Conservation (phyloP, 2,113 vertebrate genomes). For the Odontesthes bonariensis region DNA sequence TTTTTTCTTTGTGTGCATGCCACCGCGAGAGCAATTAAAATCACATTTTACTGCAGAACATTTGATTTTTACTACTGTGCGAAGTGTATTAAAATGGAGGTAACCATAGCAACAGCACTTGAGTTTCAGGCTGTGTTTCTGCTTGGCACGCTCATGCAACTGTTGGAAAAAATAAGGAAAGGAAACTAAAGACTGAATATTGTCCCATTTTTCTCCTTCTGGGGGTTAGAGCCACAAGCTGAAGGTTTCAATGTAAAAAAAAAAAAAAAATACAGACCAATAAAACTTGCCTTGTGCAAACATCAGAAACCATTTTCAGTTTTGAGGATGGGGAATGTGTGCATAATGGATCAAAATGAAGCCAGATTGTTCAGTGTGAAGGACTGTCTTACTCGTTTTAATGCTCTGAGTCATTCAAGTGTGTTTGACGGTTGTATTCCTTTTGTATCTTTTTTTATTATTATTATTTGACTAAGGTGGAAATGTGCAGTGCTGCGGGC, state of each 20-base stretch:
- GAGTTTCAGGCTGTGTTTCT: constrained; percentile 9
- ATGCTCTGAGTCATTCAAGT: neutral
- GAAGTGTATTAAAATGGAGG: constrained; percentile 24
- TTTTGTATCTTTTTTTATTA: neutral
- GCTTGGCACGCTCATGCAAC: constrained; percentile 7
- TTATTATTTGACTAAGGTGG: neutral
- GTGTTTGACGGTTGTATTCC: too few species aligned
- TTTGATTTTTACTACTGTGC: constrained; percentile 14
- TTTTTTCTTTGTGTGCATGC: neutral
- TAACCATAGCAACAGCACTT: constrained; percentile 51
- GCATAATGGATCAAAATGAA: neutral
- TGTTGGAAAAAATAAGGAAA: neutral
- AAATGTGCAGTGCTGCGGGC: neutral
- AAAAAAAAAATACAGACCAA: too few species aligned
- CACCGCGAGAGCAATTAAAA: neutral
- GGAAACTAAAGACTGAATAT: neutral
- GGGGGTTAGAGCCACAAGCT: too few species aligned
- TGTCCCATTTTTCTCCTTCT: too few species aligned
- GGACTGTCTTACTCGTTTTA: neutral
- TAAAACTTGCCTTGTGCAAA: neutral
- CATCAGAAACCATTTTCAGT: neutral
- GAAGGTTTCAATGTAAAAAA: too few species aligned
- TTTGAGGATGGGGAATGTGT: neutral
- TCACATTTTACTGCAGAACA: neutral
- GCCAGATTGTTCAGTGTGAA: neutral